Evolutionary conservation across 2,113 vertebrate species (phyloP).

Genomic region (Ornithorhynchus anatinus): DNA sequence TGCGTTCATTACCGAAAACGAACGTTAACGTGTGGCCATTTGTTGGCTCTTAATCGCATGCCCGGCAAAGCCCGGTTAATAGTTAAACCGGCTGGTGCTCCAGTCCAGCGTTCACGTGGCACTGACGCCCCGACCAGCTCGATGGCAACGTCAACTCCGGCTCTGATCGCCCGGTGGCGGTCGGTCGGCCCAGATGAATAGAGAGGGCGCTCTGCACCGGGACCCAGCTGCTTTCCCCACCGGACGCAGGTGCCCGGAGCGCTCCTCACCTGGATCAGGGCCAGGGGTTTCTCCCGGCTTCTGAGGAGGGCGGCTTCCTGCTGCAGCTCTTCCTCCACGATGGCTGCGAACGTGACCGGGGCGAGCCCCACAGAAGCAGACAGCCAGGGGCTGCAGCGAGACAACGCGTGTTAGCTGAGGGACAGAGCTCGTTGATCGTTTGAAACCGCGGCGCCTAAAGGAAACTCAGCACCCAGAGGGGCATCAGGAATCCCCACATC

Average conservation of each 20-base stretch:
- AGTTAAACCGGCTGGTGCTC: not conserved
- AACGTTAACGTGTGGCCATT: too few species aligned
- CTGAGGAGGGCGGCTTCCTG: slow-evolving; percentile 94
- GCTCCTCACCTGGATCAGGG: slow-evolving; percentile 88
- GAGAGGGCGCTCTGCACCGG: too few species aligned
- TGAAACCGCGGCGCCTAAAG: not conserved
- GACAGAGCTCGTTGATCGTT: not conserved
- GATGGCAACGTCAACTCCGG: too few species aligned
- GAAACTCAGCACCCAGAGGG: not conserved
- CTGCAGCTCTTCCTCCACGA: slow-evolving; percentile 92
- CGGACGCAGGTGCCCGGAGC: too few species aligned
- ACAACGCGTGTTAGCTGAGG: not conserved
- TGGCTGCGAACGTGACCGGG: slow-evolving; percentile 88
- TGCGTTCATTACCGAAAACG: too few species aligned
- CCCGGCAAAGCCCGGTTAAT: too few species aligned
- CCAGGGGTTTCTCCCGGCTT: slow-evolving; percentile 94
- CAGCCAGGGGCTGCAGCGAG: slow-evolving; percentile 86
- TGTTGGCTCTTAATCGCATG: too few species aligned
- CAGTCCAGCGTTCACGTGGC: not conserved
- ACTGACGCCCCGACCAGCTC: slow-evolving; percentile 1
- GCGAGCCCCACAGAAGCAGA: slow-evolving; percentile 69
- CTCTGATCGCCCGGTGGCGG: too few species aligned
- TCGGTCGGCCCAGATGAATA: too few species aligned
- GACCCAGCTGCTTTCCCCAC: too few species aligned
- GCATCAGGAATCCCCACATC: not conserved